A percentile compares a stretch with the other conserved stretches of the same genome.
Evolutionary conservation across 2,797 vertebrate genomes (phyloP).

Genomic region (Spondyliosoma cantharus): DNA sequence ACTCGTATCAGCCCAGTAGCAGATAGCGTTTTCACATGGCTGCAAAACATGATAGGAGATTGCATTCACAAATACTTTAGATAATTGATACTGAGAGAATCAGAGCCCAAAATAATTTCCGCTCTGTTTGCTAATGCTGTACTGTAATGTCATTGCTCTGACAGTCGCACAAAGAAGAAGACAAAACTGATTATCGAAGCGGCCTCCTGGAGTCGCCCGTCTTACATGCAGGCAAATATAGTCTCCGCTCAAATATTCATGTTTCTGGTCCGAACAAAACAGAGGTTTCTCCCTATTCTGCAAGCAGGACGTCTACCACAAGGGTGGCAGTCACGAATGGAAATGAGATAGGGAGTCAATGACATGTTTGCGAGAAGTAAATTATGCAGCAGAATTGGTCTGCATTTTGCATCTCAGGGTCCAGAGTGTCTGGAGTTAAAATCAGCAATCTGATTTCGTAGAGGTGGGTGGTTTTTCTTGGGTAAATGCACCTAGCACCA

Average conservation of each 20-base stretch:
- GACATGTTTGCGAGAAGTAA: slow-evolving; percentile 58
- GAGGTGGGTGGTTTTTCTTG: slow-evolving; percentile 62
- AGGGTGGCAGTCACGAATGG: slow-evolving; percentile 32
- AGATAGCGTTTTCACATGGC: slow-evolving; percentile 45
- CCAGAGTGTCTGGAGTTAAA: slow-evolving; percentile 66
- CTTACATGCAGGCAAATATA: slow-evolving; percentile 24
- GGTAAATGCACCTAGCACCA: slow-evolving; percentile 57
- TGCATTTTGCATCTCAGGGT: slow-evolving; percentile 39
- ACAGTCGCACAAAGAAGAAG: slow-evolving; percentile 22
- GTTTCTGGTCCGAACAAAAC: slow-evolving; percentile 34
- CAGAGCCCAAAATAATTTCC: slow-evolving; percentile 36
- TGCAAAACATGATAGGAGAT: slow-evolving; percentile 40
- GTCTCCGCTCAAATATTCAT: slow-evolving; percentile 50
- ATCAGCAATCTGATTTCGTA: slow-evolving; percentile 57
- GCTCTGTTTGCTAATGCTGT: slow-evolving; percentile 25
- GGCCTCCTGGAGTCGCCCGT: background rate
- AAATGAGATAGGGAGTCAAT: slow-evolving; percentile 50
- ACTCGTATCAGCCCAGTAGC: slow-evolving; percentile 40
- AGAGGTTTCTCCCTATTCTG: slow-evolving; percentile 26
- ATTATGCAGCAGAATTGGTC: slow-evolving; percentile 65
- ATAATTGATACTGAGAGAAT: slow-evolving; percentile 50
- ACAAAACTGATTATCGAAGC: slow-evolving; percentile 24
- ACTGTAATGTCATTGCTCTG: slow-evolving; percentile 25
- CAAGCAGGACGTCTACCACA: slow-evolving; percentile 22
- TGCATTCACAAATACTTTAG: slow-evolving; percentile 36